phyloP scores from a whole-genome alignment of 2,113 vertebrate species.

The Phalacrocorax pelagicus region DNA sequence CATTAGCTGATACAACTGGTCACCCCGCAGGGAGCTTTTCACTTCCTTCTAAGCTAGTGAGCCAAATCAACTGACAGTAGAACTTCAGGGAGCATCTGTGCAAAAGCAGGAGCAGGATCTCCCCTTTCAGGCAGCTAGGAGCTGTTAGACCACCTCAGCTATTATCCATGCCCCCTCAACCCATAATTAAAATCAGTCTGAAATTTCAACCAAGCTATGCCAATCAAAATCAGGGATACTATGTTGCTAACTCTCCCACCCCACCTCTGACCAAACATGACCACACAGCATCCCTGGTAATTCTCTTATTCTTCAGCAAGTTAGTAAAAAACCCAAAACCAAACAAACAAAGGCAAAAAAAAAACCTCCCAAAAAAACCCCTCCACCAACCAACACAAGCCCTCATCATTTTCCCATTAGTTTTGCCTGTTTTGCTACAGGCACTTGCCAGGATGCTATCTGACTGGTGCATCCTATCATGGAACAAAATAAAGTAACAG shows the following conservation, averaged over 20 bases:
- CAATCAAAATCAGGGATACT: not conserved
- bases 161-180: no score
- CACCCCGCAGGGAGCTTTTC: not conserved
- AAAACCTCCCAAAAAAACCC: no score
- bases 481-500: not conserved
- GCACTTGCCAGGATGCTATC: no score
- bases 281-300: fast-evolving
- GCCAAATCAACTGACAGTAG: fast-evolving
- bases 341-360: no score
- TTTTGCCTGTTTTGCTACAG: not conserved
- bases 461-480: not conserved
- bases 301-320: not conserved
- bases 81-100: not conserved
- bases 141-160: not conserved
- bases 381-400: not conserved
- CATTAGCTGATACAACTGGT: not conserved
- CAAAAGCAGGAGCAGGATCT: not conserved
- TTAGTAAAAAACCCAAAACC: not conserved
- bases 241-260: fast-evolving
- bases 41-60: fast-evolving
- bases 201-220: not conserved
- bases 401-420: not conserved
- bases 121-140: not conserved
- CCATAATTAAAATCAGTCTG: not conserved
- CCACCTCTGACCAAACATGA: not conserved